These are phyloP conservation scores for Fistularia commersonii DNA, from an alignment of 2,797 vertebrate species.

Conservation along the genomic window DNA sequence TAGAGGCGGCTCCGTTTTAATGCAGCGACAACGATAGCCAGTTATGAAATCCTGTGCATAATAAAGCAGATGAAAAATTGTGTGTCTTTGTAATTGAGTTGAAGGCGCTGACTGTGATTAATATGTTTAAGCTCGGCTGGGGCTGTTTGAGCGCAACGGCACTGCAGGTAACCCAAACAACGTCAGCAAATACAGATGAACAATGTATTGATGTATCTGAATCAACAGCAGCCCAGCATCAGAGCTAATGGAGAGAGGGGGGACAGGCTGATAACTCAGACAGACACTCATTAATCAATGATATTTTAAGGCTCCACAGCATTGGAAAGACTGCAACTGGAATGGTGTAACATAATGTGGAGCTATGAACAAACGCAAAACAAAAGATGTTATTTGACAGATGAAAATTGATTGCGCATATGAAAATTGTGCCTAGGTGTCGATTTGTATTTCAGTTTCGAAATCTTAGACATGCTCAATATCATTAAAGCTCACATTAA, in stretches of 20 bases:
- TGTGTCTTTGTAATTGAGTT: conserved; percentile 61
- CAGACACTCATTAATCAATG: conserved; percentile 48
- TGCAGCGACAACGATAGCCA: conserved; percentile 20
- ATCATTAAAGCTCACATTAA: too few species aligned
- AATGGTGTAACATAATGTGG: conserved; percentile 31
- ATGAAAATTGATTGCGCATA: conserved; percentile 19
- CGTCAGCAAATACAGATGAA: conserved; percentile 46
- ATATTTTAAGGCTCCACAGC: conserved; percentile 38
- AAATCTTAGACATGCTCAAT: too few species aligned
- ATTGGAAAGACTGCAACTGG: conserved; percentile 27
- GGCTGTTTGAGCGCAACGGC: conserved; percentile 31
- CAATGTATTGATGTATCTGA: conserved; percentile 20
- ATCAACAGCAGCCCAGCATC: conserved; percentile 28
- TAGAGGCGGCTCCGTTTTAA: conserved; percentile 41
- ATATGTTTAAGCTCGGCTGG: conserved; percentile 48
- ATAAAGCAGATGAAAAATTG: conserved; percentile 56
- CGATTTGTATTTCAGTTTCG: neutral
- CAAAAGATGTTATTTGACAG: conserved; percentile 42
- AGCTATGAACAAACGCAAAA: conserved; percentile 28
- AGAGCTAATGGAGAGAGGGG: conserved; percentile 32
- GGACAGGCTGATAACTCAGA: conserved; percentile 38
- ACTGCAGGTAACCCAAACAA: conserved; percentile 52
- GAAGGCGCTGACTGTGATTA: conserved; percentile 61
- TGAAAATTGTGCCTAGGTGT: conserved; percentile 23
- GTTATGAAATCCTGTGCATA: conserved; percentile 45